These are phyloP conservation scores for Lycocerus yunnanus DNA, from an alignment of 2,888 invertebrate genomes.

Conservation along the genomic window DNA sequence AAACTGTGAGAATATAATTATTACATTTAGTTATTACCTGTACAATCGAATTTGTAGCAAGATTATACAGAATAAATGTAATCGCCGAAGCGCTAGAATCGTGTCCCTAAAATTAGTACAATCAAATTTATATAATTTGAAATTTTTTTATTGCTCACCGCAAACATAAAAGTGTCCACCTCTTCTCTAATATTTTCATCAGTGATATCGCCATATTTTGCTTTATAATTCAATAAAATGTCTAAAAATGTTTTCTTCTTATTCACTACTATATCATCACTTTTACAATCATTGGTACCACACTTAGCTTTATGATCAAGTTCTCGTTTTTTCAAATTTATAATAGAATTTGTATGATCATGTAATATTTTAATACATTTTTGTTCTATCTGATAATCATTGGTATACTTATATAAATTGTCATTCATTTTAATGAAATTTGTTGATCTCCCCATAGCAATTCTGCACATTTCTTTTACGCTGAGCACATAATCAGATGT, in stretches of 20 bases:
- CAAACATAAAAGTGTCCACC: conserved; percentile 77
- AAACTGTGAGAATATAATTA: neutral
- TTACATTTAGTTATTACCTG: neutral
- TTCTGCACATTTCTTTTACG: conserved; percentile 60
- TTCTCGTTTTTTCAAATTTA: conserved; percentile 56
- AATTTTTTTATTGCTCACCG: conserved; percentile 53
- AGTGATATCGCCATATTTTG: conserved; percentile 63
- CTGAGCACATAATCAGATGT: conserved; percentile 75
- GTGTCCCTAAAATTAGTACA: neutral
- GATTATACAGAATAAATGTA: neutral
- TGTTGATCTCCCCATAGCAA: conserved; percentile 43
- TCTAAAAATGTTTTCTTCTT: conserved; percentile 67
- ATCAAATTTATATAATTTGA: neutral
- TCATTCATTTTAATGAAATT: conserved; percentile 60
- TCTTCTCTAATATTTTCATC: conserved; percentile 68
- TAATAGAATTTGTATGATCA: conserved; percentile 61
- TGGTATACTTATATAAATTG: conserved; percentile 40
- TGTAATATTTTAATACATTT: conserved; percentile 57
- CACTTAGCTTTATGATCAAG: neutral
- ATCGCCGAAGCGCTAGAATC: neutral
- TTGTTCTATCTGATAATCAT: conserved; percentile 62
- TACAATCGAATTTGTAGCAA: neutral
- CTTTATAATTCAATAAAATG: conserved; percentile 60
- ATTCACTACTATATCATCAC: conserved; percentile 35
- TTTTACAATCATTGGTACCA: neutral